Percentiles rank a stretch among this genome's conserved stretches.
These are phyloP conservation scores for Hymenopus coronatus DNA, from an alignment of 2,888 invertebrate species.

Conservation along the genomic window DNA sequence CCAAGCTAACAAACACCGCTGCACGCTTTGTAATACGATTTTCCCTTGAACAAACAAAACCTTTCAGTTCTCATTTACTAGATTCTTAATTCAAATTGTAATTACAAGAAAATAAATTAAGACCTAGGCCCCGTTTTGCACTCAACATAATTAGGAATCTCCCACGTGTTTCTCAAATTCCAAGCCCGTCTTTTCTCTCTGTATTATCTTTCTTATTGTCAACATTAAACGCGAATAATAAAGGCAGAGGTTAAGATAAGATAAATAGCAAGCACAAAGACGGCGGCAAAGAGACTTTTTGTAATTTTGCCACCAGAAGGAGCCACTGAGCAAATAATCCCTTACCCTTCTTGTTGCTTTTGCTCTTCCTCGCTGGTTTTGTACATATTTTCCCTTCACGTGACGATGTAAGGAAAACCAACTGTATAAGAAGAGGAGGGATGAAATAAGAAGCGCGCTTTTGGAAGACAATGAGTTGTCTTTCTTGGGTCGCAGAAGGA, in stretches of 20 bases:
- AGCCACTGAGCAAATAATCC: constrained; percentile 23
- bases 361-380: not conserved
- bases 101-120: not conserved
- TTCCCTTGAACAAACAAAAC: not conserved
- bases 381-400: constrained; percentile 16
- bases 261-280: constrained; percentile 21
- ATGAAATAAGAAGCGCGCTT: not conserved
- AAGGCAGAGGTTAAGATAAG: constrained; percentile 7
- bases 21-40: not conserved
- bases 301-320: constrained; percentile 27
- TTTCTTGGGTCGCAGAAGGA: too few relatives aligned
- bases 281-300: constrained; percentile 23
- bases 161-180: not conserved
- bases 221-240: constrained; percentile 12
- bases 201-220: not conserved
- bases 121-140: constrained; percentile 5
- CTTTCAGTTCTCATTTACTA: not conserved
- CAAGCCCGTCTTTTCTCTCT: not conserved
- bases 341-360: not conserved
- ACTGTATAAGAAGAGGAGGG: not conserved
- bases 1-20: not conserved
- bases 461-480: not conserved
- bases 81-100: not conserved
- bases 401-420: constrained; percentile 6
- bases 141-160: constrained; percentile 1